Conservation (phyloP, 1,140 invertebrate species). For the Drosophila ohnishii region DNA sequence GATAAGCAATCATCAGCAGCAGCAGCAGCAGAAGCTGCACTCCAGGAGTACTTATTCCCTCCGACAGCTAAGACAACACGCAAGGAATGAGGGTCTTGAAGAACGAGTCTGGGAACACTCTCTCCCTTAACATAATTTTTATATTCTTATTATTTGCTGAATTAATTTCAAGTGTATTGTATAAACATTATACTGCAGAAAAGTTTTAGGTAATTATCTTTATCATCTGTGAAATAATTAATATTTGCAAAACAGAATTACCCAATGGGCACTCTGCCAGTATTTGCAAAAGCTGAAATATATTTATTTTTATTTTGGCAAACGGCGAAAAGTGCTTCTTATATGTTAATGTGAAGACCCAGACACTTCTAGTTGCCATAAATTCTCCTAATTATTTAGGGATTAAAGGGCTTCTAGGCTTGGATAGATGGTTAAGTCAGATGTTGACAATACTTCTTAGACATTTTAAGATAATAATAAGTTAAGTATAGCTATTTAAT, state of each 20-base stretch:
- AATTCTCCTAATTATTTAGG: constrained; percentile 1
- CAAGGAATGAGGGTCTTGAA: not conserved
- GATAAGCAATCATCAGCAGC: constrained; percentile 41
- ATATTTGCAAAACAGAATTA: constrained; percentile 24
- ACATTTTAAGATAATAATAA: not conserved
- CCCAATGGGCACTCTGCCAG: constrained; percentile 22
- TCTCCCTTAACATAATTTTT: not conserved
- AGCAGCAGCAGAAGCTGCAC: constrained; percentile 24
- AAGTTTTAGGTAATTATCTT: constrained; percentile 14
- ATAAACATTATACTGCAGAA: not conserved
- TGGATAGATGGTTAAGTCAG: too few species aligned
- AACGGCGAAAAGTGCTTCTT: not conserved
- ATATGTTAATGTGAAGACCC: constrained; percentile 10
- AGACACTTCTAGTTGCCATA: not conserved
- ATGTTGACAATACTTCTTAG: not conserved
- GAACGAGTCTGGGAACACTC: not conserved
- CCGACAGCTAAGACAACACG: constrained; percentile 12
- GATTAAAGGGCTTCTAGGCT: not conserved
- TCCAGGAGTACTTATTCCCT: constrained; percentile 8
- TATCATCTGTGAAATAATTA: constrained; percentile 12
- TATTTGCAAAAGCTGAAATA: not conserved
- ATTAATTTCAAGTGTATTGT: not conserved
- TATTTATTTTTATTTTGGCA: constrained; percentile 5
- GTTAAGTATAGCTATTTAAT: not conserved
- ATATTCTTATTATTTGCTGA: too few species aligned